phyloP scores from a whole-genome alignment of 1,140 invertebrate genomes.

The Meloidogyne floridensis region DNA sequence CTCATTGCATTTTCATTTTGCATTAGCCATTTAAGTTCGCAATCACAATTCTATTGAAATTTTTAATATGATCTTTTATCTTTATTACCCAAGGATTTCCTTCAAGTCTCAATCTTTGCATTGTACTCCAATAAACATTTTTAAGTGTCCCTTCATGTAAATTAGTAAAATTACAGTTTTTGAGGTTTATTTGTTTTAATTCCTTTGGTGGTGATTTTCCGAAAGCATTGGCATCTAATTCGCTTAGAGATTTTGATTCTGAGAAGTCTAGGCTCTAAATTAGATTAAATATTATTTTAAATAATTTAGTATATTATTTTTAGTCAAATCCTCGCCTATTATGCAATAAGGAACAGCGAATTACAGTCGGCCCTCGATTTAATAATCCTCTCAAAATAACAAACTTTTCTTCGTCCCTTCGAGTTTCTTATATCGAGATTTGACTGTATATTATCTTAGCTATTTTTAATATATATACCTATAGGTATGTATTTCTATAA shows the following conservation, averaged over 20 bases:
- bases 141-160: conserved; percentile 22
- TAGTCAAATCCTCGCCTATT: no score
- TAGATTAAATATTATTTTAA: no score
- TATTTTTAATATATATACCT: no score
- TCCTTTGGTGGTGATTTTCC: conserved; percentile 19
- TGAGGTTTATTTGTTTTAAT: conserved; percentile 12
- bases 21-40: conserved; percentile 17
- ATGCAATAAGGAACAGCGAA: no score
- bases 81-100: conserved; percentile 34
- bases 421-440: no score
- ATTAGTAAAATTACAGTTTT: conserved; percentile 25
- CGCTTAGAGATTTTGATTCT: conserved; percentile 8
- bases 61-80: not conserved
- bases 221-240: conserved; percentile 22
- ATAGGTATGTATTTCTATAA: not conserved
- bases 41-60: conserved; percentile 12
- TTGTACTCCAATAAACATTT: conserved; percentile 12
- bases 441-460: no score
- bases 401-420: no score
- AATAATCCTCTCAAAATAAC: no score
- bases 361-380: no score
- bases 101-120: conserved; percentile 4
- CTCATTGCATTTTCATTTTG: conserved; percentile 24
- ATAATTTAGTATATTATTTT: no score
- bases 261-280: conserved; percentile 32